Evolutionary conservation across 2,888 invertebrate genomes (phyloP).

Genomic region (Carabus problematicus): DNA sequence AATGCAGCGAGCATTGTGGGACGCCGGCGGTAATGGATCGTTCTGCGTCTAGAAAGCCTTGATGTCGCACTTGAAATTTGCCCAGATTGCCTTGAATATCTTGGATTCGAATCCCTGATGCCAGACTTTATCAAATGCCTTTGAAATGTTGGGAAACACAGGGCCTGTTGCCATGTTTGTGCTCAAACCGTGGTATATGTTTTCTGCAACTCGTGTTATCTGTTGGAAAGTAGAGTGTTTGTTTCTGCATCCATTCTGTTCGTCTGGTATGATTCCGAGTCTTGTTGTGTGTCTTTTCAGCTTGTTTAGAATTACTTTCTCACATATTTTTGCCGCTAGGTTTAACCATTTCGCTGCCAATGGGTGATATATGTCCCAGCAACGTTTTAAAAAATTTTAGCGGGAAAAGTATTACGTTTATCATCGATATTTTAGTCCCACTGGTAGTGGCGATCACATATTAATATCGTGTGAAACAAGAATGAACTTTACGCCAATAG

Average conservation of each 20-base stretch:
- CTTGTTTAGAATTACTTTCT: constrained; percentile 40
- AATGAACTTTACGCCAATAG: too few species aligned
- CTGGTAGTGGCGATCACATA: too few species aligned
- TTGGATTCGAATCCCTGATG: constrained; percentile 47
- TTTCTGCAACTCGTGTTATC: constrained; percentile 45
- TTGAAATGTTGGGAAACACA: constrained; percentile 49
- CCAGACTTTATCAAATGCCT: constrained; percentile 51
- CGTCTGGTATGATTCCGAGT: constrained; percentile 40
- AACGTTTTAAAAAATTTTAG: too few species aligned
- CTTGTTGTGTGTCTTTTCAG: constrained; percentile 32
- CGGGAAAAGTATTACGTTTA: too few species aligned
- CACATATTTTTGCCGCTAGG: constrained; percentile 45
- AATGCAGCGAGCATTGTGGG: constrained; percentile 47
- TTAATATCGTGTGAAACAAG: too few species aligned
- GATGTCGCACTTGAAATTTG: constrained; percentile 44
- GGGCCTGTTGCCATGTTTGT: constrained; percentile 46
- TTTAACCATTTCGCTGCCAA: too few species aligned
- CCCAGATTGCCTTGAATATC: constrained; percentile 44
- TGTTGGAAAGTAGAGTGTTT: constrained; percentile 48
- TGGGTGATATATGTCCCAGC: too few species aligned
- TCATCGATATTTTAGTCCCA: too few species aligned
- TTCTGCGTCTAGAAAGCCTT: constrained; percentile 35
- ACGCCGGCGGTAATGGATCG: constrained; percentile 48
- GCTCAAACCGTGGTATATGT: constrained; percentile 45
- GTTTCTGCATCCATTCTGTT: constrained; percentile 49